phyloP scores from a whole-genome alignment of 2,888 invertebrate genomes.

The Alsophila aescularia region DNA sequence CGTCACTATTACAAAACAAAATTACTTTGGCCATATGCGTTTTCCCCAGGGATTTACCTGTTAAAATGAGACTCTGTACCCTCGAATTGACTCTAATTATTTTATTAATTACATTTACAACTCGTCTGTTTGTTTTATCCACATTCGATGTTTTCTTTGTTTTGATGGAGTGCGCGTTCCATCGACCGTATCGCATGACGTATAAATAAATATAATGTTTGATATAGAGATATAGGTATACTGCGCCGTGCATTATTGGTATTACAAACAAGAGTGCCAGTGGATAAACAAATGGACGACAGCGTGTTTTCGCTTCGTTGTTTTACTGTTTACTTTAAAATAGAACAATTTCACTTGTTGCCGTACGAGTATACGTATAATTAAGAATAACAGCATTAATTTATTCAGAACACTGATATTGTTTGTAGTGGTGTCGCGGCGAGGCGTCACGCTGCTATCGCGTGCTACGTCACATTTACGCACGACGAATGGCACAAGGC shows the following conservation, averaged over 20 bases:
- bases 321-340: background rate
- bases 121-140: conserved; percentile 16
- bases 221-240: conserved; percentile 35
- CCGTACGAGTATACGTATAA: conserved; percentile 4
- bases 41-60: conserved; percentile 14
- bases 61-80: background rate
- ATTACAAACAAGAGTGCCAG: conserved; percentile 24
- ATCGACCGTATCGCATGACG: conserved; percentile 47
- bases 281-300: conserved; percentile 40
- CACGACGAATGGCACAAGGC: conserved; percentile 52
- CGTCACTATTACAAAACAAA: conserved; percentile 44
- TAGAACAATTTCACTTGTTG: background rate
- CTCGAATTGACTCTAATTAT: background rate
- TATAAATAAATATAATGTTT: conserved; percentile 46
- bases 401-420: conserved; percentile 24
- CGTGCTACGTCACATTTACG: conserved; percentile 72
- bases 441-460: conserved; percentile 64
- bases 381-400: conserved; percentile 1
- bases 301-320: background rate
- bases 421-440: conserved; percentile 28
- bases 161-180: conserved; percentile 43
- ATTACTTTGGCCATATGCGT: conserved; percentile 16
- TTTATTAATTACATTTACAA: conserved; percentile 6
- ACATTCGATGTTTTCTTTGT: conserved; percentile 51
- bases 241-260: conserved; percentile 20